Evolutionary conservation across 1,140 invertebrate genomes (phyloP).

Genomic region (Aphidius gifuensis): DNA sequence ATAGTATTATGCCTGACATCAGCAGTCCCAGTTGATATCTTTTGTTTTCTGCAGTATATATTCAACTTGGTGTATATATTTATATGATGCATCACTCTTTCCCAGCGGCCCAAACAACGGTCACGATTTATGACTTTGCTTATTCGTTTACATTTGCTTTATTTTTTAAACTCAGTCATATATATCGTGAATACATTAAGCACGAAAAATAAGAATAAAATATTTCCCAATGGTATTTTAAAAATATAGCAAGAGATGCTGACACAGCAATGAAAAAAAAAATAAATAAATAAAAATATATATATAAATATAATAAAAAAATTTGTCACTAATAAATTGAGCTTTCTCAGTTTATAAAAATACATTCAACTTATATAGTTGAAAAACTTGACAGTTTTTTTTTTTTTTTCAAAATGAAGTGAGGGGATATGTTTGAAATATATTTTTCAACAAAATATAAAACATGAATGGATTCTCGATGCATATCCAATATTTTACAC

Average conservation of each 20-base stretch:
- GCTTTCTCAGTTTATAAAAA: conserved; percentile 46
- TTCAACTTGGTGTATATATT: conserved; percentile 7
- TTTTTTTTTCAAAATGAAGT: too few relatives aligned
- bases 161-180: conserved; percentile 1
- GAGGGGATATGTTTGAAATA: too few relatives aligned
- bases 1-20: conserved; percentile 27
- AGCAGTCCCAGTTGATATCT: conserved; percentile 17
- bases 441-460: too few relatives aligned
- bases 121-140: conserved; percentile 44
- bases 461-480: too few relatives aligned
- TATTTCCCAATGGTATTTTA: conserved; percentile 28
- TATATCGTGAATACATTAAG: background rate
- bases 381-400: too few relatives aligned
- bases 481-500: too few relatives aligned
- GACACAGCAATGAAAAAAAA: conserved; percentile 12
- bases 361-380: conserved; percentile 36
- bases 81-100: conserved; percentile 35
- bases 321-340: conserved; percentile 42
- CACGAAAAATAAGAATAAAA: background rate
- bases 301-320: conserved; percentile 21
- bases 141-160: conserved; percentile 38
- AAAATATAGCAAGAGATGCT: conserved; percentile 35
- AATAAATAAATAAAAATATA: background rate
- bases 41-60: conserved; percentile 4
- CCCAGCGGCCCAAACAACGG: conserved; percentile 19